Conservation (phyloP, 1,140 invertebrate genomes). For the Marisa cornuarietis region DNA sequence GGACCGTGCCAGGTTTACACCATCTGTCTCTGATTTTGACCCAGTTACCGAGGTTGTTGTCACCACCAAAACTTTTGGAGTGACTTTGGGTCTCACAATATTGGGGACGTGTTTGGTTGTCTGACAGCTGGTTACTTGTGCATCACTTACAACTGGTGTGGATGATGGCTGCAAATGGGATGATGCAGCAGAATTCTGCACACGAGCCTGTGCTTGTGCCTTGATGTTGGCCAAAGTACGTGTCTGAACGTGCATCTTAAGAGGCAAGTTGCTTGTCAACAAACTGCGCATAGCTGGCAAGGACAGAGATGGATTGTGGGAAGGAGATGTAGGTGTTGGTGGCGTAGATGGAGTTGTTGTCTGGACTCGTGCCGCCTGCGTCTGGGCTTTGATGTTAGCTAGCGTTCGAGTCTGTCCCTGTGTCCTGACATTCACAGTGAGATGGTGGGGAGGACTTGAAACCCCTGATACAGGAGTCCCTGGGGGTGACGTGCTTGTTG, state of each 20-base stretch:
- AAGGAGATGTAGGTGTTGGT: background rate
- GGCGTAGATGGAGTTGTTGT: background rate
- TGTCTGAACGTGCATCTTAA: conserved; percentile 37
- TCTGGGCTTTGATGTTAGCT: conserved; percentile 61
- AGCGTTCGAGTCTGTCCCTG: conserved; percentile 57
- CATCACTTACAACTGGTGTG: conserved; percentile 4
- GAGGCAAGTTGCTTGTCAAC: conserved; percentile 14
- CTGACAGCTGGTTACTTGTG: background rate
- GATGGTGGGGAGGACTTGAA: conserved; percentile 16
- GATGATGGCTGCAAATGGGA: conserved; percentile 24
- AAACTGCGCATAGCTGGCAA: conserved; percentile 32
- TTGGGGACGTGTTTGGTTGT: conserved; percentile 40
- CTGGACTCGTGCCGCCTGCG: conserved; percentile 50
- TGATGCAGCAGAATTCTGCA: conserved; percentile 37
- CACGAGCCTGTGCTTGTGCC: conserved; percentile 56
- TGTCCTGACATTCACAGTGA: conserved; percentile 26
- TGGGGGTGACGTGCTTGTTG: background rate
- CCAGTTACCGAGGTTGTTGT: background rate
- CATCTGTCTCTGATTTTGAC: conserved; percentile 55
- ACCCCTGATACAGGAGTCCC: background rate
- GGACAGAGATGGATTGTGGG: conserved; percentile 11
- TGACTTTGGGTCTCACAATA: conserved; percentile 31
- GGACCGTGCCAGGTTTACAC: conserved; percentile 90
- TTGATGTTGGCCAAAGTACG: conserved; percentile 62
- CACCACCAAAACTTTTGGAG: conserved; percentile 22